These are phyloP conservation scores for Catharus minimus DNA, from an alignment of 2,113 vertebrate species.

Conservation along the genomic window DNA sequence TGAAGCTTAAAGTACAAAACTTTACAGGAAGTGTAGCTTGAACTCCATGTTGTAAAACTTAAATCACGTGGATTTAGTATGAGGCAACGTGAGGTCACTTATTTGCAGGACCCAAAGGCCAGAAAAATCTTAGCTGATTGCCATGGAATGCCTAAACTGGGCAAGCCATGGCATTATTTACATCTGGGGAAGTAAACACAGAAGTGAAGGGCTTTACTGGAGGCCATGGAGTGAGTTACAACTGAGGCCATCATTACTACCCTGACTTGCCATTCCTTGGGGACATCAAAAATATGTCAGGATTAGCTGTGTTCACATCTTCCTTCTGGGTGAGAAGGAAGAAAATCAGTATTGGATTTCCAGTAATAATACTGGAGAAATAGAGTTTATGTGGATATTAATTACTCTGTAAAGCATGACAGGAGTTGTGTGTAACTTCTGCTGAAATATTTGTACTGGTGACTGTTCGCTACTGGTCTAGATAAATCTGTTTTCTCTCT, in stretches of 20 bases:
- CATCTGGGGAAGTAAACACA: not conserved
- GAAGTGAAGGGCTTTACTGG: not conserved
- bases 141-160: not conserved
- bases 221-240: not conserved
- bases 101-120: not conserved
- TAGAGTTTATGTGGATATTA: not conserved
- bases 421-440: not conserved
- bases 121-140: not conserved
- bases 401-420: not conserved
- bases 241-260: not conserved
- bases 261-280: not conserved
- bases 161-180: not conserved
- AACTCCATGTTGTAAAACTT: not conserved
- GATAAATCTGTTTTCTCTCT: not conserved
- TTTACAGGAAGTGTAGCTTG: not conserved
- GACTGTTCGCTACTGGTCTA: not conserved
- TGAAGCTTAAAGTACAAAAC: not conserved
- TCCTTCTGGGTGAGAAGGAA: not conserved
- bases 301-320: not conserved
- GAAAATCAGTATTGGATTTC: not conserved
- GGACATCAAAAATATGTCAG: not conserved
- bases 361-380: not conserved
- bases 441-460: not conserved
- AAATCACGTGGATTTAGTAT: not conserved
- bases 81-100: not conserved